These are phyloP conservation scores for Piaya cayana DNA, from an alignment of 2,113 vertebrate species.

Conservation along the genomic window DNA sequence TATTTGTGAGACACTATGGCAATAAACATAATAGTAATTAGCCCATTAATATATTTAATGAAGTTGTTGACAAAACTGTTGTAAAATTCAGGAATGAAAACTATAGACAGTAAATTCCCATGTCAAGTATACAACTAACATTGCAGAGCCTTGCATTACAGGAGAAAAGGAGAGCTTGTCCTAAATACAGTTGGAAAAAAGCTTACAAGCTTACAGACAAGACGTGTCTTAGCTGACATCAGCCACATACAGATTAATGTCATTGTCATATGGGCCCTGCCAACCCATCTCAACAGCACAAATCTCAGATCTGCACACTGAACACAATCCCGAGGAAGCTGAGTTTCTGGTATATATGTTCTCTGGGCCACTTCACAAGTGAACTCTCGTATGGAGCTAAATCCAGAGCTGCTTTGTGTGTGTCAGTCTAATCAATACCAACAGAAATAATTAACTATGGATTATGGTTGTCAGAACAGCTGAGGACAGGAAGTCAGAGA, in stretches of 20 bases:
- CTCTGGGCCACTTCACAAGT: background rate
- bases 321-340: background rate
- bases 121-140: background rate
- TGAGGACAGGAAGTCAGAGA: background rate
- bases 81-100: background rate
- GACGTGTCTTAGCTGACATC: background rate
- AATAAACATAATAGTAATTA: background rate
- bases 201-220: background rate
- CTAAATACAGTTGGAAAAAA: background rate
- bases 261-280: background rate
- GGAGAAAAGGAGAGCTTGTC: background rate
- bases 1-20: background rate
- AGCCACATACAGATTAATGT: background rate
- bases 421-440: background rate
- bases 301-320: background rate
- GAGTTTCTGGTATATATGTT: background rate
- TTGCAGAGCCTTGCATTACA: background rate
- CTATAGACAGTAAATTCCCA: background rate
- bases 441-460: background rate
- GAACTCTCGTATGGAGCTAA: background rate
- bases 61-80: background rate
- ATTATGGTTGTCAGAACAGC: background rate
- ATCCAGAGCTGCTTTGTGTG: background rate
- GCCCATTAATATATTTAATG: background rate
- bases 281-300: background rate